These are phyloP conservation scores for Nomada ruficornis DNA, from an alignment of 2,888 invertebrate genomes.

Conservation along the genomic window DNA sequence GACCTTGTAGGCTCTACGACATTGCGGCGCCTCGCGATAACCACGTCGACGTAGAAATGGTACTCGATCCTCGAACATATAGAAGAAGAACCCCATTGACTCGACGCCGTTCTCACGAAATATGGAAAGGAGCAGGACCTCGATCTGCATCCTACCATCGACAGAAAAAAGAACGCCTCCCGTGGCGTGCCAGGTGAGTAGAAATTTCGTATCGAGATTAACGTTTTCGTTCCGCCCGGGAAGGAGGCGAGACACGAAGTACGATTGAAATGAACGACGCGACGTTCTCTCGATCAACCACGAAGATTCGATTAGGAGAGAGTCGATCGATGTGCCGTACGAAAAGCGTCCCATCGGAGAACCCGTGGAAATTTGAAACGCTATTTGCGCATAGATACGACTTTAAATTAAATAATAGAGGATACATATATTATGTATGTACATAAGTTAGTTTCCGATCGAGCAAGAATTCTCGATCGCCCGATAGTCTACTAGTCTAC, in stretches of 20 bases:
- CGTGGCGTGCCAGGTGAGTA: conserved; percentile 7
- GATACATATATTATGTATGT: too few relatives aligned
- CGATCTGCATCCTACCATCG: conserved; percentile 4
- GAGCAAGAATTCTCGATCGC: conserved; percentile 14
- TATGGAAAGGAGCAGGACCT: background rate
- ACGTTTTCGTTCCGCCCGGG: conserved; percentile 13
- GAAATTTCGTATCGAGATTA: conserved; percentile 43
- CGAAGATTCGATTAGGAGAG: conserved; percentile 36
- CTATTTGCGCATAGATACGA: too few relatives aligned
- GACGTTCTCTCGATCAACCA: conserved; percentile 8
- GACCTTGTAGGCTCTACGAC: conserved; percentile 15
- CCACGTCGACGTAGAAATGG: conserved; percentile 23
- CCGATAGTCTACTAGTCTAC: background rate
- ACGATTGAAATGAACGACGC: conserved; percentile 32
- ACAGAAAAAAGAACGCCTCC: background rate
- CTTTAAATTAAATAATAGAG: too few relatives aligned
- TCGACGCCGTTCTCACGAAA: too few relatives aligned
- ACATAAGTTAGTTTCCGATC: conserved; percentile 4
- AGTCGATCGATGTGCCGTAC: conserved; percentile 9
- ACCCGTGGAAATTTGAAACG: background rate
- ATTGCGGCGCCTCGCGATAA: background rate
- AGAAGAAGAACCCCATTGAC: too few relatives aligned
- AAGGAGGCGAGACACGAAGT: conserved; percentile 31
- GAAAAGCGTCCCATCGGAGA: background rate
- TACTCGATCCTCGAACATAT: too few relatives aligned